Base-by-base conservation (phyloP, 2,888 invertebrate species). In the Holacanthella duospinosa region DNA sequence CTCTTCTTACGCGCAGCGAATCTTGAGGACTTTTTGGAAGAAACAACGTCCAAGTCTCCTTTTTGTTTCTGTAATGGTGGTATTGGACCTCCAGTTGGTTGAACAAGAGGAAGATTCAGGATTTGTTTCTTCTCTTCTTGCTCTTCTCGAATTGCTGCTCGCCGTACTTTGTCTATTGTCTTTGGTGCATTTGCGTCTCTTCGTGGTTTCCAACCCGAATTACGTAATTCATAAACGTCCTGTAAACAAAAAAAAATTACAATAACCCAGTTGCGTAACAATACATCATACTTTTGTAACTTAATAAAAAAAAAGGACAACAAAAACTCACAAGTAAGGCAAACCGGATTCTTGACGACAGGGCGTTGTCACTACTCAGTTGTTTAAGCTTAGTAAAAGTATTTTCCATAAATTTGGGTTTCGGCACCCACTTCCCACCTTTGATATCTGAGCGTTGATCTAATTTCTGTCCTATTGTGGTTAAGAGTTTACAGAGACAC, bases 91-190 rank as follows among this genome's bases (percentile, higher is more conserved):
- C 72, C 26, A n/a, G 27, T 19, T 53, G n/a, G 26, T 64, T 60
- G 29, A 61, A 59, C 43, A 25, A 56, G 48, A 28, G 72, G 71
- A 59, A 70, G 67, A 53, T 63, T 68, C 56, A 68, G 65, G 24
- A 73, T 69, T 62, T 75, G 68, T 25, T 75, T 66, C 43, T 75
- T 74, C 64, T 75, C 75, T 66, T 79, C 76, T 61, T 75, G 73
- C 27, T 75, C 76, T 68, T 93, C 92, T 61, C 84, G 85, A 73
- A 90, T 88, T 16, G 89, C 88, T 77, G 94, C 93, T 74, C 87
- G 86, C 74, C 91, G 89, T 66, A 96, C 93, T 79, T 95, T 89
- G 74, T 92, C 93, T 80, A 96, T 92, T 71, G 90, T 94, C 77
- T 93, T 95, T 1, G 95, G 95, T 75, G 87, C 88, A 48, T 86